Percentiles rank a stretch among this genome's conserved stretches.
phyloP scores from a whole-genome alignment of 2,797 vertebrate species.

The Sebastes melanostomus region DNA sequence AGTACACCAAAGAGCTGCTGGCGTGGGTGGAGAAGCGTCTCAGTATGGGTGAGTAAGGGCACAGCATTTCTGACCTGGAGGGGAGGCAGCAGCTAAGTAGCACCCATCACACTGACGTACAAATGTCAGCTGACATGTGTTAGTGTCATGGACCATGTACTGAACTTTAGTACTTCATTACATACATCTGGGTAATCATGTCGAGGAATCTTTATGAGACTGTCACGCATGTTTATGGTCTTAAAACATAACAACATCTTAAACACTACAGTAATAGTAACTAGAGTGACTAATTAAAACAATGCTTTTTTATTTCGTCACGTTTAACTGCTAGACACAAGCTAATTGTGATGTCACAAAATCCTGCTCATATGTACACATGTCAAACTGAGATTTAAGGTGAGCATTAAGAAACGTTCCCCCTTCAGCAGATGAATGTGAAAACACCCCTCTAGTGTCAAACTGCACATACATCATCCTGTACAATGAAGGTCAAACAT shows the following conservation, averaged over 20 bases:
- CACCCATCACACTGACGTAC: background rate
- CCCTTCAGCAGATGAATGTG: too few species aligned
- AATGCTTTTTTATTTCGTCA: too few species aligned
- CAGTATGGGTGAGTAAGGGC: conserved; percentile 87
- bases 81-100: background rate
- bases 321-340: too few species aligned
- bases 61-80: background rate
- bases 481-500: background rate
- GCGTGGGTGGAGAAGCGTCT: conserved; percentile 96
- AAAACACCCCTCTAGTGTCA: background rate
- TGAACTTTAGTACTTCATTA: background rate
- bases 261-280: background rate
- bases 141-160: background rate
- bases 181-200: background rate
- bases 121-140: background rate
- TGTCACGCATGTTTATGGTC: background rate
- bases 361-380: too few species aligned
- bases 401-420: too few species aligned
- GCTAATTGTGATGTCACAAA: background rate
- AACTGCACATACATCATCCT: background rate
- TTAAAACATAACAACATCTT: background rate
- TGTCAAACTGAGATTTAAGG: too few species aligned
- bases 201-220: background rate
- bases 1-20: conserved; percentile 96
- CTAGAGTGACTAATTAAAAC: background rate